phyloP scores from a whole-genome alignment of 2,113 vertebrate species.

The Colistium nudipinnis region DNA sequence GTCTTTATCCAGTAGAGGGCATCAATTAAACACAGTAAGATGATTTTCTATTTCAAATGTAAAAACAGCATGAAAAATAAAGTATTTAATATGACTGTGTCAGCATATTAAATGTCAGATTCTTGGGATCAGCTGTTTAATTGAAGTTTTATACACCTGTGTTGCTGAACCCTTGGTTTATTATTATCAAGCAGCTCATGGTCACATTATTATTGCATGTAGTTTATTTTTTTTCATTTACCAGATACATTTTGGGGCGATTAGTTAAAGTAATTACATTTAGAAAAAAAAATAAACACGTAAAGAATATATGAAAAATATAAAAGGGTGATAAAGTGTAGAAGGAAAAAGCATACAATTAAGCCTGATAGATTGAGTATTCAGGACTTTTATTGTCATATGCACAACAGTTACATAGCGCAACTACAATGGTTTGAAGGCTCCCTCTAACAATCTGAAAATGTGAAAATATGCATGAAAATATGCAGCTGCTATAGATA shows the following conservation, averaged over 20 bases:
- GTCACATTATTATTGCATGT: not conserved
- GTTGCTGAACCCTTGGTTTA: not conserved
- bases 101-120: not conserved
- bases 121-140: not conserved
- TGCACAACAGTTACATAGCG: too few relatives aligned
- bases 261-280: not conserved
- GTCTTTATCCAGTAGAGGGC: slow-evolving; percentile 36
- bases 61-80: not conserved
- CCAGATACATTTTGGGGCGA: too few relatives aligned
- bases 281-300: not conserved
- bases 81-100: not conserved
- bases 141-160: not conserved
- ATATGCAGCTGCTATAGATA: too few relatives aligned
- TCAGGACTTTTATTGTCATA: too few relatives aligned
- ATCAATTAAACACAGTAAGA: slow-evolving; percentile 15
- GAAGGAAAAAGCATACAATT: too few relatives aligned
- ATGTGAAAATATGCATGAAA: too few relatives aligned
- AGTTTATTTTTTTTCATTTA: not conserved
- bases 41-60: not conserved
- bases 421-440: too few relatives aligned
- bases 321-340: not conserved
- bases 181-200: not conserved
- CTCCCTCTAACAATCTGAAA: too few relatives aligned
- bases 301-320: too few relatives aligned
- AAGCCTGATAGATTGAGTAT: too few relatives aligned